Evolutionary conservation across 2,797 vertebrate species (phyloP).

Genomic region (Gambelia wislizenii): DNA sequence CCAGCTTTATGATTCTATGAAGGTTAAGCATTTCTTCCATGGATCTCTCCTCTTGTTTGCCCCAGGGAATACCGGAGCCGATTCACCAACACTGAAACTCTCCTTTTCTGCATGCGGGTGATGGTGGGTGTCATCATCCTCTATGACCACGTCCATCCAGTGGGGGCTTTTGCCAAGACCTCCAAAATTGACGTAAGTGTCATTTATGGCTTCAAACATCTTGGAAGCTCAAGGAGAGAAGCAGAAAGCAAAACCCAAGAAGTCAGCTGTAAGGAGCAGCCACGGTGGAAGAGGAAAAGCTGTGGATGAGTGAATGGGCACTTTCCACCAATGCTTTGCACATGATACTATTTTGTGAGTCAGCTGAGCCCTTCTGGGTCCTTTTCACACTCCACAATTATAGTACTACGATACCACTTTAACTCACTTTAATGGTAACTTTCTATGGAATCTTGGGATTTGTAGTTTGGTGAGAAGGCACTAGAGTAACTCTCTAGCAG

Average conservation of each 20-base stretch:
- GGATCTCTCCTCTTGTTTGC: neutral
- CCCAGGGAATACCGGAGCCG: constrained; percentile 90
- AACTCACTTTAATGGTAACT: too few species aligned
- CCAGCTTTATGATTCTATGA: too few species aligned
- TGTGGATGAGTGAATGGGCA: neutral
- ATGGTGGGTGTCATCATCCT: constrained; percentile 95
- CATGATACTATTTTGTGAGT: too few species aligned
- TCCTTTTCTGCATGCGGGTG: constrained; percentile 94
- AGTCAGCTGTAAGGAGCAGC: neutral
- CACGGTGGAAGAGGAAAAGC: fast-evolving
- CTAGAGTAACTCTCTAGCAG: too few species aligned
- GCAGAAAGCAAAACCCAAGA: neutral
- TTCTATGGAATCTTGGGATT: too few species aligned
- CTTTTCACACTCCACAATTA: too few species aligned
- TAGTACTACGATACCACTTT: too few species aligned
- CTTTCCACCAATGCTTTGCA: neutral
- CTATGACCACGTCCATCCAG: constrained; percentile 92
- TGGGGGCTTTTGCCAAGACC: constrained; percentile 92
- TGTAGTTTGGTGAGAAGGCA: too few species aligned
- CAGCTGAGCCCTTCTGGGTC: neutral
- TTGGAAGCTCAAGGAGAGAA: neutral
- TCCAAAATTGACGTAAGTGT: constrained; percentile 92
- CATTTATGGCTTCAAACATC: fast-evolving
- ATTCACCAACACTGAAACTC: constrained; percentile 93
- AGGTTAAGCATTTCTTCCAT: too few species aligned